Conservation (phyloP, 2,113 vertebrate species). For the Oophaga pumilio region DNA sequence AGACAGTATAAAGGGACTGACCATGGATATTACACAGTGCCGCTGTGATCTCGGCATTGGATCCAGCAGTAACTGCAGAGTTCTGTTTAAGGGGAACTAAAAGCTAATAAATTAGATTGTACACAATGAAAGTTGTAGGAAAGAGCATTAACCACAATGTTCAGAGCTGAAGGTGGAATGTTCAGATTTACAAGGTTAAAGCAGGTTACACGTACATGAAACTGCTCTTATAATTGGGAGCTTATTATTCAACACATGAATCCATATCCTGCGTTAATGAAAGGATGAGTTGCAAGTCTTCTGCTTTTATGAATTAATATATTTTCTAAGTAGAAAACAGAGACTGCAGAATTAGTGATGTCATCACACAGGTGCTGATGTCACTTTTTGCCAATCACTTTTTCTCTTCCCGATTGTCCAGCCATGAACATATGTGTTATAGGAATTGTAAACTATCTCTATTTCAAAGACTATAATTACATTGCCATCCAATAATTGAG, state of each 20-base stretch:
- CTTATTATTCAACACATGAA: background rate
- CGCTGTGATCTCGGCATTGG: background rate
- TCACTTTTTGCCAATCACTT: background rate
- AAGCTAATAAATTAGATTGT: background rate
- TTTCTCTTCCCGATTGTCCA: no score
- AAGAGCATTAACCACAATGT: background rate
- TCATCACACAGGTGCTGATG: background rate
- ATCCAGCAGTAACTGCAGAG: background rate
- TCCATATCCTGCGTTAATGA: background rate
- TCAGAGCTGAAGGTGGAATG: background rate
- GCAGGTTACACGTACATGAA: background rate
- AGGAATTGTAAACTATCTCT: background rate
- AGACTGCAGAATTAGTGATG: background rate
- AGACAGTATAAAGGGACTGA: background rate
- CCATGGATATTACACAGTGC: background rate
- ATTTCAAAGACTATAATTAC: background rate
- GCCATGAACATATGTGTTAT: background rate
- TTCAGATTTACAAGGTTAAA: background rate
- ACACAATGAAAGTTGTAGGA: background rate
- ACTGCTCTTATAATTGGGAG: background rate
- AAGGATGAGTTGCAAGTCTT: background rate
- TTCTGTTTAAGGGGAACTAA: background rate
- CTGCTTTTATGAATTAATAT: background rate
- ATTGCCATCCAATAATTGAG: no score
- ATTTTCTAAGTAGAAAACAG: background rate